These are phyloP conservation scores for Spea hammondii DNA, from an alignment of 2,797 vertebrate species.

Conservation along the genomic window DNA sequence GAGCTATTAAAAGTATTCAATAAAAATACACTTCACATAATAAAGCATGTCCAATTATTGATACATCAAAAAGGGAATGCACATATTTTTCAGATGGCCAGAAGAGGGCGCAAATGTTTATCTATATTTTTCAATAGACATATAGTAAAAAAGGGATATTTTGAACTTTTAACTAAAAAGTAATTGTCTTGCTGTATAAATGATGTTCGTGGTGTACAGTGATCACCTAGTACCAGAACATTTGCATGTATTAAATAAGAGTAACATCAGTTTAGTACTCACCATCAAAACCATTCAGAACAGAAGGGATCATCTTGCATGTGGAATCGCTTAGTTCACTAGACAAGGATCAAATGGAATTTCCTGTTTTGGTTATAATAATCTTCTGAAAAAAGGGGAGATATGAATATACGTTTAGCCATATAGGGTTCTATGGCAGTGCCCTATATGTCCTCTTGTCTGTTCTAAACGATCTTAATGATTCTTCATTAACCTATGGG, in stretches of 20 bases:
- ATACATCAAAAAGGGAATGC: too few relatives aligned
- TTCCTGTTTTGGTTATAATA: background rate
- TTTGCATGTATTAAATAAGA: background rate
- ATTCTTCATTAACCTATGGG: background rate
- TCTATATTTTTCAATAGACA: conserved; percentile 11
- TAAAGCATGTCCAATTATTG: too few relatives aligned
- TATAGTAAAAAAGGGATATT: background rate
- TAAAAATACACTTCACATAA: background rate
- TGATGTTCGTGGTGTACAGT: too few relatives aligned
- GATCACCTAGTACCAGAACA: background rate
- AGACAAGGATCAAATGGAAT: background rate
- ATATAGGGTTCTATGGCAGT: background rate
- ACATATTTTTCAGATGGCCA: background rate
- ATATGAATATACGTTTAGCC: background rate
- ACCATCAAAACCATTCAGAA: conserved; percentile 1
- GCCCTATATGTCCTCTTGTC: background rate
- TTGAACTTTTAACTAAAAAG: conserved; percentile 30
- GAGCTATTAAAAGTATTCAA: background rate
- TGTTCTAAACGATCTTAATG: background rate
- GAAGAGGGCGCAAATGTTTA: conserved; percentile 14
- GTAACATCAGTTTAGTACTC: conserved; percentile 1
- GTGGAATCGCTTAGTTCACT: background rate
- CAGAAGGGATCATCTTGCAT: background rate
- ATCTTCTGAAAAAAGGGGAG: background rate
- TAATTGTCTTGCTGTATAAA: background rate